Evolutionary conservation across 92 coral and sea anemone species (phyloP).

Genomic region (Epizoanthus illoricatus): DNA sequence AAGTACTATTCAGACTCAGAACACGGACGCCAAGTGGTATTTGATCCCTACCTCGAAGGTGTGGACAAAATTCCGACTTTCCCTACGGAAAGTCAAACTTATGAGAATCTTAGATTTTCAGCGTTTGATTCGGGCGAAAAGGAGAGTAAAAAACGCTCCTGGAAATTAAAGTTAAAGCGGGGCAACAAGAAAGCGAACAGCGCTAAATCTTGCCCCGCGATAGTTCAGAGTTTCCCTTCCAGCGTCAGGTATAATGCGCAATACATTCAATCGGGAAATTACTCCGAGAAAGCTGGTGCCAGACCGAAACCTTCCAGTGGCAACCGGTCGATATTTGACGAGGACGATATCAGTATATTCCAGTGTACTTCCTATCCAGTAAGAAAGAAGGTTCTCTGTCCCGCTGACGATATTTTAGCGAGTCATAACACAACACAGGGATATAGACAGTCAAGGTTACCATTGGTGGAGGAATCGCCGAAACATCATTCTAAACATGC

Average conservation of each 20-base stretch:
- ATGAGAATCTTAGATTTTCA: slow-evolving; percentile 10
- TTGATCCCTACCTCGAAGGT: slow-evolving; percentile 34
- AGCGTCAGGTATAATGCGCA: slow-evolving; percentile 33
- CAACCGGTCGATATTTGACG: slow-evolving; percentile 22
- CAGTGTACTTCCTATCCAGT: slow-evolving; percentile 2
- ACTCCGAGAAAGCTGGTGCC: slow-evolving; percentile 3
- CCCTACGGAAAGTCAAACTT: neutral
- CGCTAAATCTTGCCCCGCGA: slow-evolving; percentile 28
- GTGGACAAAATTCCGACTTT: slow-evolving; percentile 9
- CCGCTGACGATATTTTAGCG: neutral
- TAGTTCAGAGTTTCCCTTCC: slow-evolving; percentile 30
- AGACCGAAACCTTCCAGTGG: neutral
- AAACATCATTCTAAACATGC: neutral
- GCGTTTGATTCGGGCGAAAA: slow-evolving; percentile 8
- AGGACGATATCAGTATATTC: slow-evolving; percentile 27
- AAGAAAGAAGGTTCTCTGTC: neutral
- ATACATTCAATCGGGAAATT: slow-evolving; percentile 35
- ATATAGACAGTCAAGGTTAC: neutral
- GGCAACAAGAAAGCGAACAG: slow-evolving; percentile 17
- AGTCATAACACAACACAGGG: neutral
- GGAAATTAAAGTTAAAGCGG: slow-evolving; percentile 30
- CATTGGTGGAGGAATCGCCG: neutral
- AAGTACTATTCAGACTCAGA: slow-evolving; percentile 29
- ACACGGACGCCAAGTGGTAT: slow-evolving; percentile 6
- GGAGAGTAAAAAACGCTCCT: slow-evolving; percentile 1